Base-by-base conservation (phyloP, 2,888 invertebrate species). In the Mycalesis mineus region DNA sequence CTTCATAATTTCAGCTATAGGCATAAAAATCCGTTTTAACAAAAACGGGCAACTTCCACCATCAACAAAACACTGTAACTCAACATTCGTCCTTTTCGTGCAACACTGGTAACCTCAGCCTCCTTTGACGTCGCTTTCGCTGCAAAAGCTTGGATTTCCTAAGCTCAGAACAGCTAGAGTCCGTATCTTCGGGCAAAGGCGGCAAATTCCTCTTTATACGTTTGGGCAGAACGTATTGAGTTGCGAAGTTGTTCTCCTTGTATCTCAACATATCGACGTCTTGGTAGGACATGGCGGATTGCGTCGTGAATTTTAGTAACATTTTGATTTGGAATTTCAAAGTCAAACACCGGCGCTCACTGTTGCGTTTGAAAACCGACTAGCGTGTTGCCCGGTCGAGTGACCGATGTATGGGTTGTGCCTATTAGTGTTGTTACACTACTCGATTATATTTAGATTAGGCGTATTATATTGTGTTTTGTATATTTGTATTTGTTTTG, bases 71-170 rank as follows among this genome's bases (percentile, higher is more conserved):
- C 14, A 44, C 13, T 41, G 15, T 11, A 8, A 17, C 37, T 86
- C 82, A 87, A 78, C 75, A 81, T 66, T 86, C 88, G 45, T 88
- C 88, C 57, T 78, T 75, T 63, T 88, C 88, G 1, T 79, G 82
- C 29, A 88, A 58, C 0, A 82, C 79, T 55, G 88, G 88, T 22
- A 88, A 66, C 39, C 78, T 73, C 0, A 82, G 83, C 31, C 76
- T 79, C 57, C 87, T 73, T 62, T 80, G 74, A 62, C 83, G 82
- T 39, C 80, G 76, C 58, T 78, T 75, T 55, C 75, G 73, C 22
- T 75, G 74, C 31, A 77, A 73, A 56, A 74, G 65, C 58, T 78
- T 75, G 58, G 76, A 74, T 60, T 78, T 86, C 57, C 77, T 81
- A 55, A 84, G 64, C 48, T 86, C 87, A 0, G 67, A 72, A 56